A percentile compares a stretch with the other conserved stretches of the same genome.
Conservation (phyloP, 2,888 invertebrate genomes). For the Amphipyra tragopoginis region DNA sequence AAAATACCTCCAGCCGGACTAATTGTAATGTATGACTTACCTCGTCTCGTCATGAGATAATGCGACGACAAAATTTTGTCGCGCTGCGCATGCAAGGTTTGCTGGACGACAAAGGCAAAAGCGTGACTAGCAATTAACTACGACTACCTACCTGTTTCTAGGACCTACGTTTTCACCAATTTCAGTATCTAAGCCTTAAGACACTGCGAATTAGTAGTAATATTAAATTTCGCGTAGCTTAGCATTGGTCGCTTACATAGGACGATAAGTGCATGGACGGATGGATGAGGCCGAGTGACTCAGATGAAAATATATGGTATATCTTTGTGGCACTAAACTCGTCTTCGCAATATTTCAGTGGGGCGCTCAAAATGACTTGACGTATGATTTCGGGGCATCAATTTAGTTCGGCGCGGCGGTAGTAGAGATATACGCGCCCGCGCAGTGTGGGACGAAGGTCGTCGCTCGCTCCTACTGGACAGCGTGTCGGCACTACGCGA, state of each 20-base stretch:
- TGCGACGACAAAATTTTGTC: no score
- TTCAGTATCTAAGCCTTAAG: no score
- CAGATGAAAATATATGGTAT: constrained; percentile 21
- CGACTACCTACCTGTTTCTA: no score
- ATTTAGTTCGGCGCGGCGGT: constrained; percentile 67
- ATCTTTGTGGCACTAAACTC: constrained; percentile 39
- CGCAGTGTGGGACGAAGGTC: constrained; percentile 72
- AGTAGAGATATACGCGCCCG: constrained; percentile 53
- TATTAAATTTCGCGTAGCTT: background rate
- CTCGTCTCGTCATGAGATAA: no score
- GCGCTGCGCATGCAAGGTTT: no score
- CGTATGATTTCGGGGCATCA: constrained; percentile 64
- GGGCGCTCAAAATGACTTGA: constrained; percentile 55
- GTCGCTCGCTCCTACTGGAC: constrained; percentile 70
- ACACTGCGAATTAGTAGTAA: no score
- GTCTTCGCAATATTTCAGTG: constrained; percentile 59
- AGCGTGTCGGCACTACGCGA: constrained; percentile 73
- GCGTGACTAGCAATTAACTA: no score
- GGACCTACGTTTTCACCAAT: no score
- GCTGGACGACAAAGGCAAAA: no score
- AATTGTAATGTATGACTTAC: no score
- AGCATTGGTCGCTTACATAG: background rate
- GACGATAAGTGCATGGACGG: constrained; percentile 20
- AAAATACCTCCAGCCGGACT: no score
- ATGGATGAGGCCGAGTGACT: constrained; percentile 26